Percentiles rank a stretch among this genome's conserved stretches.
Conservation (phyloP, 2,888 invertebrate species). For the Lapara coniferarum region DNA sequence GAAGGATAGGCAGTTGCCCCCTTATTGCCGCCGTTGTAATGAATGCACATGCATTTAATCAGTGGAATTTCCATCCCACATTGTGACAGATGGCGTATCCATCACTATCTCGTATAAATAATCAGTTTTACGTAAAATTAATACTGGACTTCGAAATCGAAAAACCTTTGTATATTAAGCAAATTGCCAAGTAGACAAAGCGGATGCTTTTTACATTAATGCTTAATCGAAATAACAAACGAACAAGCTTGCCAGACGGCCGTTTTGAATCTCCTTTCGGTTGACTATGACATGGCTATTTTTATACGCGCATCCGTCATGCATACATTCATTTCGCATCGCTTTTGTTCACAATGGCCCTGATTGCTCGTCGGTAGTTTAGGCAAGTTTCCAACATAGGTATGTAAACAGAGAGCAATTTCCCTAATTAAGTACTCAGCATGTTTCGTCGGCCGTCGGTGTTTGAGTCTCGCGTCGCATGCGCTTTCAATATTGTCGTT, state of each 20-base stretch:
- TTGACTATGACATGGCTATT: slow-evolving; percentile 29
- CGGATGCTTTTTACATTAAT: slow-evolving; percentile 1
- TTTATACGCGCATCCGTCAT: slow-evolving; percentile 34
- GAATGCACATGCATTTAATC: not conserved
- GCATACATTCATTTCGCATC: slow-evolving; percentile 30
- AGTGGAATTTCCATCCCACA: not conserved
- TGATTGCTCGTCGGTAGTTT: slow-evolving; percentile 47
- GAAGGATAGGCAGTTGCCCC: not conserved
- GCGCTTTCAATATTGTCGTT: slow-evolving; percentile 12
- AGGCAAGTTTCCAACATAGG: slow-evolving; percentile 61
- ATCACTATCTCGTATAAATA: not conserved
- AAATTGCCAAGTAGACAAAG: not conserved
- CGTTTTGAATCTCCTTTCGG: slow-evolving; percentile 20
- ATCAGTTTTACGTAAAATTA: not conserved
- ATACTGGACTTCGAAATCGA: not conserved
- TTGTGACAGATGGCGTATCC: not conserved
- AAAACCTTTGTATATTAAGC: not conserved
- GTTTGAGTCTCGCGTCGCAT: slow-evolving; percentile 46
- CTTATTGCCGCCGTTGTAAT: not conserved
- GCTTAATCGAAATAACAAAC: slow-evolving; percentile 15
- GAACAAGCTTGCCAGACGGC: slow-evolving; percentile 29
- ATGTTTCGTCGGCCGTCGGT: slow-evolving; percentile 53
- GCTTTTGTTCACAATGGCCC: slow-evolving; percentile 37
- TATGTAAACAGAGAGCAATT: slow-evolving; percentile 70
- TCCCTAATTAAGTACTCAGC: slow-evolving; percentile 73